Evolutionary conservation across 1,140 invertebrate genomes (phyloP), one percentile per base, ranked within the genome.

Genomic region (Brachionus manjavacas): DNA sequence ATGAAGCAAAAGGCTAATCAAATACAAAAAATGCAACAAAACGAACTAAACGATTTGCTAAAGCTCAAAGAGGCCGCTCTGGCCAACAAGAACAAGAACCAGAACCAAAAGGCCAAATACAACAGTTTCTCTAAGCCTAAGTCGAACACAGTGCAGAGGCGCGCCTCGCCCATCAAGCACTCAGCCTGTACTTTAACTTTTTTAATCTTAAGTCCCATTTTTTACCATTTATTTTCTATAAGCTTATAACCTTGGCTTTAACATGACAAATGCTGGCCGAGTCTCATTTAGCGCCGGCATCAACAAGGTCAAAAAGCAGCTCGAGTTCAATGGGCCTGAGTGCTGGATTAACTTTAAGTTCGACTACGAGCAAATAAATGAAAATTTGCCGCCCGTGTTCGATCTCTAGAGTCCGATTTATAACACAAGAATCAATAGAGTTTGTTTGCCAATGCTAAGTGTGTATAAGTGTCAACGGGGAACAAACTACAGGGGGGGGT

Each of bases 271-370:
- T 41, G 12, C 66, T n/a, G 31, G 11, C 31, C 66, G 66, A 68
- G 66, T 68, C 31, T 31, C 25, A 14, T 23, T 68, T 1, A 68
- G 14, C n/a, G 31, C 78, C 11, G 49, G 78, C n/a, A 52, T 80
- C 39, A 74, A 46, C 39, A 74, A 74, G 35, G 70, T 74, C 16
- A 74, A 74, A 74, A 74, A 74, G 43, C 70, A 74, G 16, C 70
- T 74, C 16, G 70, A 74, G 39, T 74, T 74, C 39, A 80, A 64
- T 25, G 78, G 78, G 23, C 78, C 86, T n/a, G 86, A 86, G 52
- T 80, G 85, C 2, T 87, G 87, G 86, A 60, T 86, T 28, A 87
- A 87, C 84, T 88, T 88, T 81, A 86, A 84, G 74, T 85, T 88
- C 46, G 87, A 88, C 84, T 84, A 86, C 9, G 84, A 85, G 35